These are phyloP conservation scores for Zelleria hepariella DNA, from an alignment of 2,888 invertebrate species.

Conservation along the genomic window DNA sequence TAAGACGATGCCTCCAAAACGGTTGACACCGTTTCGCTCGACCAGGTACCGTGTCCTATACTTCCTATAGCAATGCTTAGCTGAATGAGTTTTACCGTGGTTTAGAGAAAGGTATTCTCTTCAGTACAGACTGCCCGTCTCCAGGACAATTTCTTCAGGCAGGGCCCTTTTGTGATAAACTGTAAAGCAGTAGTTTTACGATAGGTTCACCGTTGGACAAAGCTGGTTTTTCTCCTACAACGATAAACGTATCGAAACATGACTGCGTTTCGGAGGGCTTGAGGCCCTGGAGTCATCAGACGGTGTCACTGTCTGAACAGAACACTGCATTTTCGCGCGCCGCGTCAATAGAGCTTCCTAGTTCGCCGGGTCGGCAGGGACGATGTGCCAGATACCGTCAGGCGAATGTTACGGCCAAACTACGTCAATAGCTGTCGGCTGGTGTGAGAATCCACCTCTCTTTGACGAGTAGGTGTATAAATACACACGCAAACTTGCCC, in stretches of 20 bases:
- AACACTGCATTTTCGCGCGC: neutral
- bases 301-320: neutral
- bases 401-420: slow-evolving; percentile 18
- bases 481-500: slow-evolving; percentile 37
- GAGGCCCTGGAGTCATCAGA: too few relatives aligned
- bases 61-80: slow-evolving; percentile 26
- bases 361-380: slow-evolving; percentile 17
- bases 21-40: slow-evolving; percentile 46
- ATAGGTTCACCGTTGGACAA: too few relatives aligned
- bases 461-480: slow-evolving; percentile 21
- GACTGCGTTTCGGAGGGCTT: too few relatives aligned
- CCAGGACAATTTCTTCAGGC: too few relatives aligned
- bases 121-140: too few relatives aligned
- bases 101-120: neutral
- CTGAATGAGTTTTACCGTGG: neutral
- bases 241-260: too few relatives aligned
- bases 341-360: neutral
- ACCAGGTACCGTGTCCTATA: slow-evolving; percentile 34
- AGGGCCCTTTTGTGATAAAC: too few relatives aligned
- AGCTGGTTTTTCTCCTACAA: too few relatives aligned
- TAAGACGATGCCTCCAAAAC: slow-evolving; percentile 67
- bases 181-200: too few relatives aligned
- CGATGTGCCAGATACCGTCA: slow-evolving; percentile 31
- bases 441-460: neutral
- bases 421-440: slow-evolving; percentile 24